These are phyloP conservation scores for Semnornis frantzii DNA, from an alignment of 2,113 vertebrate genomes.

Conservation along the genomic window DNA sequence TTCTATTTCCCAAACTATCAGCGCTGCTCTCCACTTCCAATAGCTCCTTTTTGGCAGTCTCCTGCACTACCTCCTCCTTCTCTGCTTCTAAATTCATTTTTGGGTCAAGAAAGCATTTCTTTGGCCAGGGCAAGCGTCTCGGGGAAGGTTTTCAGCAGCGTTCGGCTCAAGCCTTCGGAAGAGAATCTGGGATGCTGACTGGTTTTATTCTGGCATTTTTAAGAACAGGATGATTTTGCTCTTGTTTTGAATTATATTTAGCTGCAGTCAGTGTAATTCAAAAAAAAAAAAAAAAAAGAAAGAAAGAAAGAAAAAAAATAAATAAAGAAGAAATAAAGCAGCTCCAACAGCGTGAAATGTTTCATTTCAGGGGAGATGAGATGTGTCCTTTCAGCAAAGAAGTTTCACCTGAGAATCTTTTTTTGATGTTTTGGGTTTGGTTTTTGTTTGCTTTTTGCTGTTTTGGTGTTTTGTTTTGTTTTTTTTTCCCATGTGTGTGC, in stretches of 20 bases:
- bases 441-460: not conserved
- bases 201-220: not conserved
- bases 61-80: constrained; percentile 25
- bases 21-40: constrained; percentile 67
- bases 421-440: too few species aligned
- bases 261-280: not conserved
- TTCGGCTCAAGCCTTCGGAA: not conserved
- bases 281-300: not conserved
- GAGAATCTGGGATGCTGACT: not conserved
- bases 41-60: constrained; percentile 72
- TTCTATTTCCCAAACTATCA: constrained; percentile 80
- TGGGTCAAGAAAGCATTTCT: not conserved
- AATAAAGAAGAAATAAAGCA: not conserved
- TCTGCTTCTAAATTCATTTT: constrained; percentile 22
- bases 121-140: not conserved
- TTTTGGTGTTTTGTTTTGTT: not conserved
- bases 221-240: accelerated
- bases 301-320: too few species aligned
- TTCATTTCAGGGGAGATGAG: not conserved
- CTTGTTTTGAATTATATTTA: not conserved
- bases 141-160: accelerated
- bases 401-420: not conserved
- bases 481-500: too few species aligned
- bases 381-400: accelerated
- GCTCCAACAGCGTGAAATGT: not conserved